A percentile compares a stretch with the other conserved stretches of the same genome.
Conservation (phyloP, 2,113 vertebrate genomes). For the Channa maculata region DNA sequence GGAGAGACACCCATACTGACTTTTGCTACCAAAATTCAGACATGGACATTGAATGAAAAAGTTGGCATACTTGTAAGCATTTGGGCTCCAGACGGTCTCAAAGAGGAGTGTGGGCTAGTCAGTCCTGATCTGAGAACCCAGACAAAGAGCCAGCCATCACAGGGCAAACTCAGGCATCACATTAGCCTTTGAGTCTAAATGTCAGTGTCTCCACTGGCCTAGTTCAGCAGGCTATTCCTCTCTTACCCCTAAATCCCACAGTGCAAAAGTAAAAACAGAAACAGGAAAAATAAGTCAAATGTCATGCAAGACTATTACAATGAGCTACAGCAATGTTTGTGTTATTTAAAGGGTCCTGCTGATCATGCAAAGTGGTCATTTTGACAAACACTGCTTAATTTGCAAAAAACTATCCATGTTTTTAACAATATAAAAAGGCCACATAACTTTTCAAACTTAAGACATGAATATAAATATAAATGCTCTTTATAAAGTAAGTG, state of each 20-base stretch:
- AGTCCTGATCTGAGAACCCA: constrained; percentile 62
- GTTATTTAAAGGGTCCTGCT: constrained; percentile 24
- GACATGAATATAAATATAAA: no score
- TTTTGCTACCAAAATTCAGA: constrained; percentile 44
- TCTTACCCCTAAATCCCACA: constrained; percentile 39
- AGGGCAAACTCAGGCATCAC: constrained; percentile 75
- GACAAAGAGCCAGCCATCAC: constrained; percentile 63
- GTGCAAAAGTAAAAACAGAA: constrained; percentile 61
- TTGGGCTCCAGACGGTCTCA: constrained; percentile 52
- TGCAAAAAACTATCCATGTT: background rate
- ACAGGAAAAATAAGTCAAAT: constrained; percentile 70
- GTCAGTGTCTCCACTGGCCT: constrained; percentile 78
- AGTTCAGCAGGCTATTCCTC: constrained; percentile 72
- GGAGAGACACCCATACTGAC: constrained; percentile 41
- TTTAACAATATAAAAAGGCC: no score
- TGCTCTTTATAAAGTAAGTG: no score
- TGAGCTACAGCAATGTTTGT: constrained; percentile 10
- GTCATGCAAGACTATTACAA: constrained; percentile 59
- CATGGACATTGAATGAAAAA: constrained; percentile 48
- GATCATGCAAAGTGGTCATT: constrained; percentile 29
- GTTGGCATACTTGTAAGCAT: constrained; percentile 44
- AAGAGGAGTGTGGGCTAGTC: constrained; percentile 40
- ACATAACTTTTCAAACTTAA: background rate
- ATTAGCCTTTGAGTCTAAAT: constrained; percentile 87
- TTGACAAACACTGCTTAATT: background rate